These are phyloP conservation scores for Hafferia zeledoni DNA, from an alignment of 2,797 vertebrate genomes.

Conservation along the genomic window DNA sequence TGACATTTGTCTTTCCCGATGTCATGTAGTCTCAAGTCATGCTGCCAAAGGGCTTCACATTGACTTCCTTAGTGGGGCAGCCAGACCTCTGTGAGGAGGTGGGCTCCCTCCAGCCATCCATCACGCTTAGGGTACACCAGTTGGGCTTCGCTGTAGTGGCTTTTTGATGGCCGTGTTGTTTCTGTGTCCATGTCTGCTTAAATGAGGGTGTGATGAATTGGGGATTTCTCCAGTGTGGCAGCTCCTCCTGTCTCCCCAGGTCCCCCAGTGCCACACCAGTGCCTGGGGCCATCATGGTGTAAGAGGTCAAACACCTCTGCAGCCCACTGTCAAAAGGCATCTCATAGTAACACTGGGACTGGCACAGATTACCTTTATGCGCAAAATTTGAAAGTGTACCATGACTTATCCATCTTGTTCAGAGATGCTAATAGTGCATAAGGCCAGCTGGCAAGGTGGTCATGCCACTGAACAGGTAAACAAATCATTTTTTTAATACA, in stretches of 20 bases:
- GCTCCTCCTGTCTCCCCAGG: background rate
- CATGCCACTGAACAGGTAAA: background rate
- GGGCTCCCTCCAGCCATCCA: background rate
- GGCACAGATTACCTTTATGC: background rate
- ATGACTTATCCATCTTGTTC: background rate
- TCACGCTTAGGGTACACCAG: accelerated
- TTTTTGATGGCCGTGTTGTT: background rate
- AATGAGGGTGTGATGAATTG: background rate
- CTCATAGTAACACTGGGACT: background rate
- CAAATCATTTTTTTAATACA: background rate
- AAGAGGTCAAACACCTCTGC: background rate
- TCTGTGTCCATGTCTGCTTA: background rate
- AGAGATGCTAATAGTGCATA: background rate
- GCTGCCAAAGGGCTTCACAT: background rate
- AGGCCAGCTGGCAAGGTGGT: background rate
- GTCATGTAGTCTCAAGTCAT: accelerated
- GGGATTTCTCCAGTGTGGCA: background rate
- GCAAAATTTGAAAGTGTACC: background rate
- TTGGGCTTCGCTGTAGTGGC: background rate
- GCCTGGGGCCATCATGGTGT: background rate
- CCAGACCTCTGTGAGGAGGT: background rate
- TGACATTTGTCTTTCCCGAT: background rate
- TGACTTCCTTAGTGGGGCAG: background rate
- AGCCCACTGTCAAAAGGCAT: background rate
- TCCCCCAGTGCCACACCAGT: no score